Evolutionary conservation across 2,888 invertebrate species (phyloP), one percentile per base, ranked within the genome.

Genomic region (Apocheima hispidaria): DNA sequence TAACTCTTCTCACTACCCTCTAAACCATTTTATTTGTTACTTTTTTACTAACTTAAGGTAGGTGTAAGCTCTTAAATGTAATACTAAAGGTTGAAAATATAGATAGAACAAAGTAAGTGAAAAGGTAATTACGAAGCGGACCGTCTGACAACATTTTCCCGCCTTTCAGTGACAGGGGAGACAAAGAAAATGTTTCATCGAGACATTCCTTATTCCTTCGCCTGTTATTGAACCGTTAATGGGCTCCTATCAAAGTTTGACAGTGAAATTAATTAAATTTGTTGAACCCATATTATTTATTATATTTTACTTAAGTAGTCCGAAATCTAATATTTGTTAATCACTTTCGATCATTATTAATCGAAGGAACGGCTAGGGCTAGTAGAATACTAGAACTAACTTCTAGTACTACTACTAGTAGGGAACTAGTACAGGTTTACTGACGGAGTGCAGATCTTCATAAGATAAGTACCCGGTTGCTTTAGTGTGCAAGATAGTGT

Each of bases 141-240:
- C 16, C 26, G 35, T 16, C 41, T 59, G 43, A 23, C 63, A 48
- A 59, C 14, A 50, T 49, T 60, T 61, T 63, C 67, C 62, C 56
- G 58, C 62, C 60, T 53, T 63, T 46, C 40, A 33, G 26, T 14
- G 30, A 46, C 50, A n/a, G 18, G 26, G 36, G 16, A 62, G 60
- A 68, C 68, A 70, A 68, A 70, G 68, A 58, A 65, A 63, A 60
- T 57, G 52, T 61, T 63, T 54, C 40, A 9, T 26, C 57, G 53
- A 35, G 26, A 44, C 43, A 46, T 49, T 53, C 18, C 51, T 30
- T 56, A 43, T 60, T 60, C 40, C 41, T 26, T 38, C 49, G 49
- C 36, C 26, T 51, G 48, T 35, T 63, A 46, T 65, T 51, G 52
- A 67, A 62, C 58, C 61, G 61, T 61, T 65, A 65, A 65, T 63